Percentiles rank a stretch among this genome's conserved stretches.
phyloP scores from a whole-genome alignment of 2,888 invertebrate genomes.

The Nephrotoma appendiculata region DNA sequence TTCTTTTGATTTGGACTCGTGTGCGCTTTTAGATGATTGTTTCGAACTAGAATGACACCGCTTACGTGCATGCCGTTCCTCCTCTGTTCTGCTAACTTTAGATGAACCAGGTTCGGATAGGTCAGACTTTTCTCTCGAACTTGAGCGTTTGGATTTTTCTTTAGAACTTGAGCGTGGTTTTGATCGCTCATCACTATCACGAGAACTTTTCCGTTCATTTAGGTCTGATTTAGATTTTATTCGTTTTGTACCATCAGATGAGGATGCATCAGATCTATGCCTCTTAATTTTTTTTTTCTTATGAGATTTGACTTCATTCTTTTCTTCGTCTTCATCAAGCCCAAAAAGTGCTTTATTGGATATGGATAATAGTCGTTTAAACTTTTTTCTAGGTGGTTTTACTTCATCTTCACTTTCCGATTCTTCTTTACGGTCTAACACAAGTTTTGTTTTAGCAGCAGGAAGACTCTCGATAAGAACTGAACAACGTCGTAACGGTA shows the following conservation, averaged over 20 bases:
- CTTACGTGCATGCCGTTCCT: neutral
- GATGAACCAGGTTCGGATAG: neutral
- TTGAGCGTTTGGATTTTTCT: neutral
- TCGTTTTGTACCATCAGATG: neutral
- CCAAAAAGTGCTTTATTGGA: slow-evolving; percentile 13
- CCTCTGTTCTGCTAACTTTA: neutral
- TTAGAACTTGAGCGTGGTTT: neutral
- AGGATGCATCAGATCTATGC: too few species aligned
- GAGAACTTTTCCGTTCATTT: neutral
- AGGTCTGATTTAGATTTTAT: too few species aligned
- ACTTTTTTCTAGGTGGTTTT: neutral
- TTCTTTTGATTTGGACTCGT: neutral
- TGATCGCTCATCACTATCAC: neutral
- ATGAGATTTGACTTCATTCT: slow-evolving; percentile 10
- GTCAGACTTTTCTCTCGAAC: neutral
- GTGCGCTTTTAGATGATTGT: neutral
- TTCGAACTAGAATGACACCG: neutral
- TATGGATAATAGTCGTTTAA: neutral
- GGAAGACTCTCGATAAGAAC: neutral
- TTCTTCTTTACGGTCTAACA: neutral
- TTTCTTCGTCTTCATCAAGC: slow-evolving; percentile 10
- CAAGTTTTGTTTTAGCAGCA: neutral
- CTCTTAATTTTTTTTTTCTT: neutral
- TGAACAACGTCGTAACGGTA: neutral
- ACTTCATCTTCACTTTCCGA: neutral